Conservation (phyloP, 2,888 invertebrate species). For the Mellilla xanthometata region DNA sequence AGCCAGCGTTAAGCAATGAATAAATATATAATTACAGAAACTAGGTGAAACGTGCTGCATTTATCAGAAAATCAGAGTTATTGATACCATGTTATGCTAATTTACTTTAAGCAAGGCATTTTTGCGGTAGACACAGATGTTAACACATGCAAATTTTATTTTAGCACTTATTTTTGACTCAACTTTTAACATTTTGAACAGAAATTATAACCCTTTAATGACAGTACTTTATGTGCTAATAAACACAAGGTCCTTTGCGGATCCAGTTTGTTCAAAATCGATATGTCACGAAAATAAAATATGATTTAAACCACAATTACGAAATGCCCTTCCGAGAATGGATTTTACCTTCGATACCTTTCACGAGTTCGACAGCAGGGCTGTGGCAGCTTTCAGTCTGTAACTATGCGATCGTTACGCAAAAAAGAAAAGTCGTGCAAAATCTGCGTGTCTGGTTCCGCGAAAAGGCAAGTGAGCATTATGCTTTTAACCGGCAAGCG, state of each 20-base stretch:
- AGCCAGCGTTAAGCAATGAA: conserved; percentile 21
- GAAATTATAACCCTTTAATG: too few relatives aligned
- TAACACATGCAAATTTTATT: too few relatives aligned
- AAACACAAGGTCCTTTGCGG: conserved; percentile 12
- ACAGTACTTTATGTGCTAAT: not conserved
- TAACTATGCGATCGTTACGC: not conserved
- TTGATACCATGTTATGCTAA: conserved; percentile 12
- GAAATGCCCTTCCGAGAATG: conserved; percentile 17
- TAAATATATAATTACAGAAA: conserved; percentile 24
- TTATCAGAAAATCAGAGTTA: conserved; percentile 17
- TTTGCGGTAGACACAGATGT: not conserved
- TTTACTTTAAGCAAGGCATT: not conserved
- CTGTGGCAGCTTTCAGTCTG: not conserved
- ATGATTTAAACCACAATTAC: conserved; percentile 12
- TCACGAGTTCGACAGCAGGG: not conserved
- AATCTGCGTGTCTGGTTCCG: conserved; percentile 32
- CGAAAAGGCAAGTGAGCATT: conserved; percentile 32
- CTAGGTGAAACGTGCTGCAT: conserved; percentile 22
- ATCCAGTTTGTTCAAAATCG: not conserved
- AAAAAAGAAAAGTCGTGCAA: conserved; percentile 16
- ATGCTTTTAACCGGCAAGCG: conserved; percentile 38
- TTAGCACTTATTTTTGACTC: too few relatives aligned
- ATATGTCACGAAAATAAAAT: not conserved
- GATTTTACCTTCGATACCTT: not conserved
- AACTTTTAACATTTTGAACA: too few relatives aligned